These are phyloP conservation scores for Lymantria dispar DNA, from an alignment of 2,888 invertebrate genomes.

Conservation along the genomic window DNA sequence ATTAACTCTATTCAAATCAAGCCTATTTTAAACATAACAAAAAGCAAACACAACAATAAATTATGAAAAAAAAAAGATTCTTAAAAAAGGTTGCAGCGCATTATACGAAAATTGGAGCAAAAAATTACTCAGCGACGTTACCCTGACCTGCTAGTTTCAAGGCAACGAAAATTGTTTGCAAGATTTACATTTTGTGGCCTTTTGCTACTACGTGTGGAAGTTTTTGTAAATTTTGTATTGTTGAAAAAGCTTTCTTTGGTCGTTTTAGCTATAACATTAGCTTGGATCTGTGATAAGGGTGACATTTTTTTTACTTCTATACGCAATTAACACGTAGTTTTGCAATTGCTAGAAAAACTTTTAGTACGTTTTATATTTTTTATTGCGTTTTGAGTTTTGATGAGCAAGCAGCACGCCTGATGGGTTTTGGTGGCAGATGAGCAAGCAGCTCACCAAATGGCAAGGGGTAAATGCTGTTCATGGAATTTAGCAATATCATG, in stretches of 20 bases:
- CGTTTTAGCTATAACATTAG: conserved; percentile 22
- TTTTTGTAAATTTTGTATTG: conserved; percentile 9
- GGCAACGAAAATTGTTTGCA: conserved; percentile 46
- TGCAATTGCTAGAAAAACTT: too few species aligned
- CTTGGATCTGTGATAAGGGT: conserved; percentile 21
- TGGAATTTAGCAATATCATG: too few species aligned
- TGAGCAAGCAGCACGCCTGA: too few species aligned
- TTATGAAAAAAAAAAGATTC: conserved; percentile 12
- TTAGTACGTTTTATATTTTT: too few species aligned
- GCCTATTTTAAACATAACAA: background rate
- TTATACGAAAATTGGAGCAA: conserved; percentile 31
- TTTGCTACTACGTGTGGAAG: conserved; percentile 23
- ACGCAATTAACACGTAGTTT: conserved; percentile 6
- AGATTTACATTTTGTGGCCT: conserved; percentile 34
- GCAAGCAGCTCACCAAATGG: too few species aligned
- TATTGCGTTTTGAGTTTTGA: too few species aligned
- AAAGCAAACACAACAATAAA: conserved; percentile 1
- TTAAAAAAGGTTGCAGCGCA: conserved; percentile 31
- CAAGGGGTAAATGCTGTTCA: too few species aligned
- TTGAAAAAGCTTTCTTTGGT: conserved; percentile 3
- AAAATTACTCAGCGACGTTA: conserved; percentile 33
- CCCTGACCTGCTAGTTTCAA: conserved; percentile 58
- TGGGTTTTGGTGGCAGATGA: too few species aligned
- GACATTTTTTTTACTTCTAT: conserved; percentile 4
- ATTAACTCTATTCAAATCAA: background rate